phyloP scores from a whole-genome alignment of 2,797 vertebrate genomes.

The Microtus agrestis region DNA sequence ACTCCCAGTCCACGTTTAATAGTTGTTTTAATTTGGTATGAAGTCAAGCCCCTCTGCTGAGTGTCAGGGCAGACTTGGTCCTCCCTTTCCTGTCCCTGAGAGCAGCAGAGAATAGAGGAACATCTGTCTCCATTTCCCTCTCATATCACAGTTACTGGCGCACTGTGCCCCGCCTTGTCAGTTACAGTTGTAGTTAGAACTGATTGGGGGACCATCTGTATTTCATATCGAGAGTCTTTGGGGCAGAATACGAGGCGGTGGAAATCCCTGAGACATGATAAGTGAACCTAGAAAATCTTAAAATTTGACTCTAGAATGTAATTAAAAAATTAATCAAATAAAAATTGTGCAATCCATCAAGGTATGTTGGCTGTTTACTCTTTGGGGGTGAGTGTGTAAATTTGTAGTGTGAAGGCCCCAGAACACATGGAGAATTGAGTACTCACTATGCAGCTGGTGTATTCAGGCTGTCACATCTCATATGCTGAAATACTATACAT shows the following conservation, averaged over 20 bases:
- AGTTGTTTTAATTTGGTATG: background rate
- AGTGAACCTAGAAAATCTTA: background rate
- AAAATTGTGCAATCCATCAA: background rate
- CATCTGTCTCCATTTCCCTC: background rate
- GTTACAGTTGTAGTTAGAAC: background rate
- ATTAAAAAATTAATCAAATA: conserved; percentile 22
- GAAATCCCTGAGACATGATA: background rate
- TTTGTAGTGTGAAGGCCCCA: background rate
- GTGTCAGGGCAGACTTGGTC: background rate
- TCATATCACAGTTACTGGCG: background rate
- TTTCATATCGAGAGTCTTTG: background rate
- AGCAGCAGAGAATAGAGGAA: background rate
- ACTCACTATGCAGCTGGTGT: background rate
- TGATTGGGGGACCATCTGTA: background rate
- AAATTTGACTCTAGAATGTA: background rate
- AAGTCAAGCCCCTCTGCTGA: background rate
- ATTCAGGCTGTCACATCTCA: background rate
- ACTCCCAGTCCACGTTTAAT: background rate
- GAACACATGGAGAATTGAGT: too few relatives aligned
- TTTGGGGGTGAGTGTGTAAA: background rate
- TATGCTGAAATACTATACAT: background rate
- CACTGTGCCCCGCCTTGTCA: background rate
- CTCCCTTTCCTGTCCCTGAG: background rate
- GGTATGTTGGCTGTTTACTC: background rate
- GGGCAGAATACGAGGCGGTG: background rate